phyloP scores from a whole-genome alignment of 2,888 invertebrate genomes.

The Nephrotoma flavescens region DNA sequence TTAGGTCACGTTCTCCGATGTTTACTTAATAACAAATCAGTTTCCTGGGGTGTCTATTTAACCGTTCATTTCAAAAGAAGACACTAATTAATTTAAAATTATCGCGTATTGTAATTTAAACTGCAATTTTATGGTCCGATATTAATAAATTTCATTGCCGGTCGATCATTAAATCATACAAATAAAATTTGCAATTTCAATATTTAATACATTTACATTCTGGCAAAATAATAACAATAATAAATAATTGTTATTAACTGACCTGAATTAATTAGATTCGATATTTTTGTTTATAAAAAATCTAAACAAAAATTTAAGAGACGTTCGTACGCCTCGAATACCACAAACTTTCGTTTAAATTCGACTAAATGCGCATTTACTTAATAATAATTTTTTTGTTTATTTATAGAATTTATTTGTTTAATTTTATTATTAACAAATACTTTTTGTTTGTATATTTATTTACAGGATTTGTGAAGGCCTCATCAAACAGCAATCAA shows the following conservation, averaged over 20 bases:
- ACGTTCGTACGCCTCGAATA: not conserved
- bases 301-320: not conserved
- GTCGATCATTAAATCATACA: not conserved
- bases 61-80: no score
- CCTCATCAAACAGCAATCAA: not conserved
- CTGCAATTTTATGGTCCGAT: not conserved
- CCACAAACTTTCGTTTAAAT: not conserved
- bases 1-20: no score
- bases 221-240: not conserved
- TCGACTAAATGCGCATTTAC: not conserved
- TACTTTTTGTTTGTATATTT: not conserved
- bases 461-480: not conserved
- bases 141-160: not conserved
- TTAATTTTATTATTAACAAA: not conserved
- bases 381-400: not conserved
- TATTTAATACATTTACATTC: not conserved
- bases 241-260: not conserved
- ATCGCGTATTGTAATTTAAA: not conserved
- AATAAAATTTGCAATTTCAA: no score
- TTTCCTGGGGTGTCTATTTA: no score
- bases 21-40: no score
- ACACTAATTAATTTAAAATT: not conserved
- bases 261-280: not conserved
- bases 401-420: not conserved
- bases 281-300: not conserved